Evolutionary conservation across 2,113 vertebrate species (phyloP), one percentile per base, ranked within the genome.

Genomic region (Willisornis vidua): DNA sequence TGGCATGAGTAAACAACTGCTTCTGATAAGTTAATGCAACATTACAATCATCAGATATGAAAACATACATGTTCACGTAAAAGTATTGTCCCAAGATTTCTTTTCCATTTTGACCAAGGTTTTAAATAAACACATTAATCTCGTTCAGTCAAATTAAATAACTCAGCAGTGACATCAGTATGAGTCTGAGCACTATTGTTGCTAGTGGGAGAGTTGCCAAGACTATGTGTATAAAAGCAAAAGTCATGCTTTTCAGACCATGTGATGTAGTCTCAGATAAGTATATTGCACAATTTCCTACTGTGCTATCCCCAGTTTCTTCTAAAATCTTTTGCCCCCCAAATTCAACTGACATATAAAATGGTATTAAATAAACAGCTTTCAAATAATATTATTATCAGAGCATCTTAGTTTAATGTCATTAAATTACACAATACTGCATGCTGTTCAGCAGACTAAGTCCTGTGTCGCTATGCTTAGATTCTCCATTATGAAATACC

Each of bases 111-210:
- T 66, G 85, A 97, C 92, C 85, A 77, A 89, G 92, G 89, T 97
- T 97, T 97, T 96, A 96, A 97, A 96, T 94, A 98, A 98, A 97
- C 89, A 97, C 81, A 94, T 96, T 97, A 96, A 97, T 97, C 94
- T 94, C 12, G 7, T 95, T 96, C 82, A 94, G 88, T 94, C 93
- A 97, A 97, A 97, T 97, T 96, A 97, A 97, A 97, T 97, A 97
- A 94, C 90, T 94, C 79, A 94, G 46, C 90, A 95, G 91, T 97
- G 97, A 98, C 97, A 97, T 97, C 95, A 97, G 95, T 93, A 97
- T 93, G 95, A 97, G 94, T 87, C 91, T 94, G 73, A 97, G 83
- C 85, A 59, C 79, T 94, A 92, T 91, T 97, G 96, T 95, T 96
- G 94, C 90, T 94, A 79, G 90, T 52, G 94, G 95, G 96, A 97